Conservation (phyloP, 2,113 vertebrate genomes). For the Pyxicephalus adspersus region DNA sequence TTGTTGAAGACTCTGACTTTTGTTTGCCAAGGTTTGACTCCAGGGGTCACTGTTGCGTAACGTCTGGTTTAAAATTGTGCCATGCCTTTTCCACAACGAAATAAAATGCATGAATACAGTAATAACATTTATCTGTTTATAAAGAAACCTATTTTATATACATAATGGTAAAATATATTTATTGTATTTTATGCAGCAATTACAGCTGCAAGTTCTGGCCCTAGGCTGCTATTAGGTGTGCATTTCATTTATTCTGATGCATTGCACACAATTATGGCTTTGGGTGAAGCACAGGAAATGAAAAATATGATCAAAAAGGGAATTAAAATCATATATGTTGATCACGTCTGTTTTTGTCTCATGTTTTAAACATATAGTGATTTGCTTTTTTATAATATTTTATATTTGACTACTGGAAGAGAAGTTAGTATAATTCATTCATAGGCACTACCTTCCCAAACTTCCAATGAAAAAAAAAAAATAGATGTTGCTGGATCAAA, state of each 20-base stretch:
- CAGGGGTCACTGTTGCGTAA: constrained; percentile 5
- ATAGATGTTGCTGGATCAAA: no score
- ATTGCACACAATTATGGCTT: background rate
- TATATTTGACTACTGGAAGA: no score
- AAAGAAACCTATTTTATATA: constrained; percentile 60
- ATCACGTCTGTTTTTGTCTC: background rate
- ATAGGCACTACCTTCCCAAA: no score
- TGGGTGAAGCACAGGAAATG: constrained; percentile 12
- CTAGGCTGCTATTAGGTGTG: background rate
- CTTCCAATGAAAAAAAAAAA: no score
- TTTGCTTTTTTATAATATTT: no score
- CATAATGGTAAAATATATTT: constrained; percentile 57
- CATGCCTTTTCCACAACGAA: constrained; percentile 3
- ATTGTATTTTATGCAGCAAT: constrained; percentile 58
- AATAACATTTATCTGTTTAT: constrained; percentile 57
- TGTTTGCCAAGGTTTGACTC: constrained; percentile 33
- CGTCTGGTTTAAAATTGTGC: constrained; percentile 17
- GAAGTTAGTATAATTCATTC: no score
- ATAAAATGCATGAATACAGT: constrained; percentile 1
- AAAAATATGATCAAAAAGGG: background rate
- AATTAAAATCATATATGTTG: constrained; percentile 33
- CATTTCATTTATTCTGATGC: background rate
- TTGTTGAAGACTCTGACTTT: constrained; percentile 11
- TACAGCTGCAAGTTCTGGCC: constrained; percentile 20
- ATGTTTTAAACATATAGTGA: no score